Conservation (phyloP, 2,113 vertebrate species). For the Gallinago jamesoni region DNA sequence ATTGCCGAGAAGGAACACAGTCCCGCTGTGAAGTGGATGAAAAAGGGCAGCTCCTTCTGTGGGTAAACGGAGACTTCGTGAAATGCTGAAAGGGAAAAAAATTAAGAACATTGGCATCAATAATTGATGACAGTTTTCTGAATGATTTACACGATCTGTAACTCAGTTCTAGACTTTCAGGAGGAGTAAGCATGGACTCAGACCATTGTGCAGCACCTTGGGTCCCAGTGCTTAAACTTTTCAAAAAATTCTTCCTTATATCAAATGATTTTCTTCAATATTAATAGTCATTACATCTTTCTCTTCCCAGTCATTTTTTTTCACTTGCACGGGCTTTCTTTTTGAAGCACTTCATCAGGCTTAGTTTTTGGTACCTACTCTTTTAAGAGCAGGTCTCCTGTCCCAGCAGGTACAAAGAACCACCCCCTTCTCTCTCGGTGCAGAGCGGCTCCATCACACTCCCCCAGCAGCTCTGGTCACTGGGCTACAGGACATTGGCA, state of each 20-base stretch:
- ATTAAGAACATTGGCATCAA: not conserved
- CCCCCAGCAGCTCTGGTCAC: not conserved
- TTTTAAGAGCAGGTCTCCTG: not conserved
- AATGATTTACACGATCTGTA: not conserved
- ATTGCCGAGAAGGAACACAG: conserved; percentile 97
- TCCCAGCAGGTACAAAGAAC: not conserved
- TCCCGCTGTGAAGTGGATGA: conserved; percentile 99
- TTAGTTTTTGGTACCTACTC: not conserved
- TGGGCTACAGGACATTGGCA: conserved; percentile 7
- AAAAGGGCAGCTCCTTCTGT: conserved; percentile 98
- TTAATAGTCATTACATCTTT: not conserved
- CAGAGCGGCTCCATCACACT: not conserved
- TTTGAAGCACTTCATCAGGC: not conserved
- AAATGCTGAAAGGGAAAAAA: conserved; percentile 82
- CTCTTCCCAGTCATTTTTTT: not conserved
- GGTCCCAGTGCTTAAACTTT: not conserved
- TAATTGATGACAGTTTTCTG: not conserved
- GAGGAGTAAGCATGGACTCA: not conserved
- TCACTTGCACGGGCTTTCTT: not conserved
- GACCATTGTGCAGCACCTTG: not conserved
- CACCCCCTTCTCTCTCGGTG: accelerated
- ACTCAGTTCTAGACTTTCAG: not conserved
- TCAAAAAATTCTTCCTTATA: not conserved
- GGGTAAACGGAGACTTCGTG: conserved; percentile 98
- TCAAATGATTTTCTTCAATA: not conserved